These are phyloP conservation scores for Hozukius guyotensis DNA, from an alignment of 2,797 vertebrate genomes.

Conservation along the genomic window DNA sequence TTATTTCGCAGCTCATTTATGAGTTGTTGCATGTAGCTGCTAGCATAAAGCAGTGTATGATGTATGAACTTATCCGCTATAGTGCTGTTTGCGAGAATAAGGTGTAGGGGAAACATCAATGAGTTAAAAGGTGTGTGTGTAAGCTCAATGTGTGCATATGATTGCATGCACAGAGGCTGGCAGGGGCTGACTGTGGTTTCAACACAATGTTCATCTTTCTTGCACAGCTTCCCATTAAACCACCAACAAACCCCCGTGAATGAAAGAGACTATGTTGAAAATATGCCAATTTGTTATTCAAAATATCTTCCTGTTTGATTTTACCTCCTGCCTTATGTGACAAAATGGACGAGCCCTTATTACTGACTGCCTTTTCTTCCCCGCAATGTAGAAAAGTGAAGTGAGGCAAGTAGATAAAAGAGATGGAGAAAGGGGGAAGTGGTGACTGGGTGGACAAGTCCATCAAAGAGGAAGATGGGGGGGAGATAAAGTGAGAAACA, in stretches of 20 bases:
- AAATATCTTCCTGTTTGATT: not conserved
- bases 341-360: not conserved
- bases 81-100: not conserved
- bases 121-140: slow-evolving; percentile 1
- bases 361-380: not conserved
- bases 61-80: not conserved
- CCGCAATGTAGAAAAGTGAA: not conserved
- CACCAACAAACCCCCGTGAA: slow-evolving; percentile 32
- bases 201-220: slow-evolving; percentile 43
- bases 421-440: slow-evolving; percentile 27
- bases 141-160: not conserved
- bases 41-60: not conserved
- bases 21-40: slow-evolving; percentile 15
- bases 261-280: slow-evolving; percentile 35
- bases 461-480: slow-evolving; percentile 24
- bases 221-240: slow-evolving; percentile 53
- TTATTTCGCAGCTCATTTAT: slow-evolving; percentile 18
- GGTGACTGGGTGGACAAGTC: slow-evolving; percentile 12
- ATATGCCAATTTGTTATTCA: slow-evolving; percentile 3
- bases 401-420: slow-evolving; percentile 33
- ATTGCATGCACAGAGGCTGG: not conserved
- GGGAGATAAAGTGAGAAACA: slow-evolving; percentile 6
- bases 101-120: slow-evolving; percentile 15
- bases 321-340: not conserved
- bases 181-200: slow-evolving; percentile 58